Conservation (phyloP, 1,140 invertebrate genomes). For the Drosophila aff. region DNA sequence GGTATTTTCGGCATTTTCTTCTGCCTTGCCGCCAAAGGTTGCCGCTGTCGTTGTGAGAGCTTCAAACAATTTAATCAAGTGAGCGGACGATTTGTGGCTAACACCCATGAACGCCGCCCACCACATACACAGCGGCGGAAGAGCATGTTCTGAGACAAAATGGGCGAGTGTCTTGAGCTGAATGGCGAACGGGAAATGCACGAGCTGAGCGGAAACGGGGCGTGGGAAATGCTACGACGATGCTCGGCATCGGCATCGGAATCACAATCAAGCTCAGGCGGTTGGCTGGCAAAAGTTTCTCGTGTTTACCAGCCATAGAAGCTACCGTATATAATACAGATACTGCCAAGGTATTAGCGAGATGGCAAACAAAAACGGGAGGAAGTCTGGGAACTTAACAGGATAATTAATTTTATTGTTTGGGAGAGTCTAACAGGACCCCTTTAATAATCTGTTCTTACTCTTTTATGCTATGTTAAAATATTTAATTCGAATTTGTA, state of each 20-base stretch:
- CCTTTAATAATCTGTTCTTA: too few species aligned
- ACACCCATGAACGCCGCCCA: slow-evolving; percentile 31
- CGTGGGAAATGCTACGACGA: slow-evolving; percentile 55
- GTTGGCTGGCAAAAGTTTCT: slow-evolving; percentile 51
- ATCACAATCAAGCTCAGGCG: slow-evolving; percentile 27
- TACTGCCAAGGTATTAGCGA: neutral
- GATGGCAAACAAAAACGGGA: neutral
- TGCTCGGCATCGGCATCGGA: slow-evolving; percentile 13
- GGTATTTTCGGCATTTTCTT: slow-evolving; percentile 46
- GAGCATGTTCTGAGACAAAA: slow-evolving; percentile 22
- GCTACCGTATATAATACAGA: neutral
- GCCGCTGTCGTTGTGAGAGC: slow-evolving; percentile 21
- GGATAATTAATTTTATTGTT: neutral
- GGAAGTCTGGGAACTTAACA: neutral
- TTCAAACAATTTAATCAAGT: slow-evolving; percentile 77
- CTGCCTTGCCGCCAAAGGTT: slow-evolving; percentile 14
- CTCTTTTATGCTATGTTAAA: too few species aligned
- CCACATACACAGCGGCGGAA: neutral
- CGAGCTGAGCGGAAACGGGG: slow-evolving; percentile 62
- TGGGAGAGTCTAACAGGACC: neutral
- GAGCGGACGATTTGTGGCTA: slow-evolving; percentile 66
- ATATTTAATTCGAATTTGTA: too few species aligned
- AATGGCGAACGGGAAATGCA: slow-evolving; percentile 60
- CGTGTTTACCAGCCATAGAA: slow-evolving; percentile 40
- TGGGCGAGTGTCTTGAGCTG: slow-evolving; percentile 45